phyloP scores from a whole-genome alignment of 2,113 vertebrate genomes.

The Ciconia stormi region DNA sequence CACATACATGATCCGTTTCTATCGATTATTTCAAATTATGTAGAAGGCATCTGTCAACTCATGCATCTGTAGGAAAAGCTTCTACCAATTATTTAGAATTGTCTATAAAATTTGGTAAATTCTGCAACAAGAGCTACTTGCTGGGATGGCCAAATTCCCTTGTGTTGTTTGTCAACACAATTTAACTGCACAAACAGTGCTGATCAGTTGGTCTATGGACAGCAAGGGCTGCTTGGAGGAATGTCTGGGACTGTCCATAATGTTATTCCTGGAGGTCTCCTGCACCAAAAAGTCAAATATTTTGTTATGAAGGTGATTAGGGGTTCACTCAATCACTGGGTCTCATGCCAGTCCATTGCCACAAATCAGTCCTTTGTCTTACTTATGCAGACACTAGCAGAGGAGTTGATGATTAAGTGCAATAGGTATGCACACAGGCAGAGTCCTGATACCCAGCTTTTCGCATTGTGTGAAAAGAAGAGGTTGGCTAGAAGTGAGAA shows the following conservation, averaged over 20 bases:
- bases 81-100: background rate
- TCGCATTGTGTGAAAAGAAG: background rate
- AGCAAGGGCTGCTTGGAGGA: background rate
- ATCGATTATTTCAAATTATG: background rate
- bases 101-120: background rate
- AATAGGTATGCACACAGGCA: background rate
- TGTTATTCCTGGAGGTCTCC: background rate
- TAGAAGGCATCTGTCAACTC: background rate
- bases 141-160: background rate
- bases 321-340: background rate
- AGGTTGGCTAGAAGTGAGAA: background rate
- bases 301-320: background rate
- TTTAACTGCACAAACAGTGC: background rate
- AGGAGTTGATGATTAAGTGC: background rate
- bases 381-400: background rate
- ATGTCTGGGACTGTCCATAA: background rate
- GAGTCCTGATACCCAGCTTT: background rate
- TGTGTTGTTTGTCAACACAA: background rate
- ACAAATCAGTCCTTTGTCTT: background rate
- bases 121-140: background rate
- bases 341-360: background rate
- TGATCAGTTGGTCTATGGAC: background rate
- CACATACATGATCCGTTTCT: background rate
- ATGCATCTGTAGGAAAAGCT: background rate
- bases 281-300: background rate